Conservation (phyloP, 2,797 vertebrate genomes). For the Molossus alvarezi region DNA sequence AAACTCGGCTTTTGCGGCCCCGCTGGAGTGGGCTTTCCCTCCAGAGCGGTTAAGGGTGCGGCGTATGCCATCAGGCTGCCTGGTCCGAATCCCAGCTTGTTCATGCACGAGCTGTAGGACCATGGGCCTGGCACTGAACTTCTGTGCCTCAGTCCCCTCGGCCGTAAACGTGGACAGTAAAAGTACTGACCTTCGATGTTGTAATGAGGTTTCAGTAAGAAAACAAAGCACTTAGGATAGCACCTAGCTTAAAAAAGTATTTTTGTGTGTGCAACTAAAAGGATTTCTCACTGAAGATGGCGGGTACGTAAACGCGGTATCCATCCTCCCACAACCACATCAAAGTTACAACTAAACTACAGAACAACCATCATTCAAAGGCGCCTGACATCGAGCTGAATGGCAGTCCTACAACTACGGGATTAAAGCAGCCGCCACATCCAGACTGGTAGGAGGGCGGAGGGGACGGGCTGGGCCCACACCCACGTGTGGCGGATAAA, state of each 20-base stretch:
- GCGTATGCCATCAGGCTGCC: background rate
- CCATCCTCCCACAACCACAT: no score
- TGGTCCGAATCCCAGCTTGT: background rate
- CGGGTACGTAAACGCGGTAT: no score
- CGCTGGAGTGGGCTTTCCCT: background rate
- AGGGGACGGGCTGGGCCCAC: no score
- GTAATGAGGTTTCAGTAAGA: background rate
- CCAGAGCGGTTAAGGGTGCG: accelerated
- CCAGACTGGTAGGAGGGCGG: no score
- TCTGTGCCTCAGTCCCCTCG: background rate
- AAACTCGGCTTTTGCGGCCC: background rate
- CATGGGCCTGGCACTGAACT: background rate
- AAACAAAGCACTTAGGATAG: background rate
- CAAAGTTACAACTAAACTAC: no score
- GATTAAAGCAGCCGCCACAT: no score
- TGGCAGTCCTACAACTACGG: no score
- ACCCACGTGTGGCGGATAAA: no score
- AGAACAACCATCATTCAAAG: no score
- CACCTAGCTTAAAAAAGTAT: background rate
- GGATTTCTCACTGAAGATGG: background rate
- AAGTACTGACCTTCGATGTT: background rate
- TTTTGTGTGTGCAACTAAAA: background rate
- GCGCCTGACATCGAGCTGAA: no score
- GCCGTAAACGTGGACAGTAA: background rate
- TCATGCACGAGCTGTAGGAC: background rate